Base-by-base conservation (phyloP, 2,888 invertebrate species). In the Tolmerus cingulatus region DNA sequence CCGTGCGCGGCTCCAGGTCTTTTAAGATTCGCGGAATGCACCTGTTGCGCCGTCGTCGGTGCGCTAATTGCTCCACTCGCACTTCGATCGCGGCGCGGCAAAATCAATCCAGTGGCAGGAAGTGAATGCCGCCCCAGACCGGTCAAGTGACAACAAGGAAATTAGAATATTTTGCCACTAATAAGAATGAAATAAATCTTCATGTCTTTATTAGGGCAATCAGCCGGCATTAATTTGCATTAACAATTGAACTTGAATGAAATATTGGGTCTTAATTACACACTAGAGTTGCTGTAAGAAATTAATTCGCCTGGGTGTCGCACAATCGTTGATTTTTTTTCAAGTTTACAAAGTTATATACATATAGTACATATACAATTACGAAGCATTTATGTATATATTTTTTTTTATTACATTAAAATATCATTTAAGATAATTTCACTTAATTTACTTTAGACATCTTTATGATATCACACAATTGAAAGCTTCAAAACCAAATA, bases 21-120 rank as follows among this genome's bases (percentile, higher is more conserved):
- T 37, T 66, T 57, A 82, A 66, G 66, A 57, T 66, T 82, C 37
- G 76, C 84, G 87, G 87, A 87, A 87, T 87, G 87, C 87, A 88
- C 88, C 84, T 88, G 88, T 66, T 88, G 5, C 23, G 9, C 9
- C 12, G 12, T 1, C 8, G 19, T 37, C 81, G 82, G 57, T 82
- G 84, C 74, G 74, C 74, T 88, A 88, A 88, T 88, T 87, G 55
- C 27, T 27, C 57, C 57, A 27, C 19, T 82, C 57, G 37, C 37
- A 78, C 40, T 43, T 27, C n/a, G 40, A n/a, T 12, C 34, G 34
- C 46, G 27, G 23, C 43, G 37, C 51, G 51, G 23, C 51, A 27
- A 51, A 79, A 14, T n/a, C 30, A 51, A 57, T 37, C 57, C 57
- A 82, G 57, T 82, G 57, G 12, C 82, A 82, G 82, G 82, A 82